Conservation (phyloP, 37 sponge, comb jelly and placozoan genomes). For the Beroe ovata region DNA sequence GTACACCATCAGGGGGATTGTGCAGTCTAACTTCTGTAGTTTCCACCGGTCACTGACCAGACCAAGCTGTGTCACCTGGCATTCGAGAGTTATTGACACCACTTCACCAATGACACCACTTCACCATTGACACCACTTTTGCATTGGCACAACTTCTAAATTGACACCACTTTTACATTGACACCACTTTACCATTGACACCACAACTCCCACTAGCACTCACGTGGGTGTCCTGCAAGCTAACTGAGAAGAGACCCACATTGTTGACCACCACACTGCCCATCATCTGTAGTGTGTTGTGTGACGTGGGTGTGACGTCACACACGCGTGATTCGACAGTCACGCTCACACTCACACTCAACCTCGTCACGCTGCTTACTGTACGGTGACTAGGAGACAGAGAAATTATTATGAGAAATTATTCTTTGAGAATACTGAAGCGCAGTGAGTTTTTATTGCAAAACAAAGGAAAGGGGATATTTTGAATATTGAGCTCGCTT, state of each 20-base stretch:
- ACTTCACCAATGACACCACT: too few relatives aligned
- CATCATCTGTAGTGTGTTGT: conserved; percentile 18
- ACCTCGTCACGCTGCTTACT: conserved; percentile 14
- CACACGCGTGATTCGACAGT: conserved; percentile 41
- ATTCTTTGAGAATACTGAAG: too few relatives aligned
- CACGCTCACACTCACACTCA: conserved; percentile 37
- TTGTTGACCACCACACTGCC: conserved; percentile 58
- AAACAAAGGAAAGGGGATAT: too few relatives aligned
- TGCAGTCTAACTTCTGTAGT: conserved; percentile 6
- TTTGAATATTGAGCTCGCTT: too few relatives aligned
- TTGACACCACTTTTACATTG: too few relatives aligned
- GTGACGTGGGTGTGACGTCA: background rate
- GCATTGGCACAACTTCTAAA: too few relatives aligned
- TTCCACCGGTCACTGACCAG: conserved; percentile 64
- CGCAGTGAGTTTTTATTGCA: too few relatives aligned
- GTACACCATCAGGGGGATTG: conserved; percentile 46
- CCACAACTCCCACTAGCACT: too few relatives aligned
- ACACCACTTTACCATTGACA: too few relatives aligned
- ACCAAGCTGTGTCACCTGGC: conserved; percentile 57
- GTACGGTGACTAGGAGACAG: conserved; percentile 63
- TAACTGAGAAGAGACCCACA: conserved; percentile 30
- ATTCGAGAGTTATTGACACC: too few relatives aligned
- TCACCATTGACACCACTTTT: too few relatives aligned
- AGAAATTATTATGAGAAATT: too few relatives aligned
- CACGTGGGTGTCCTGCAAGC: conserved; percentile 31